Base-by-base conservation (phyloP, 2,113 vertebrate genomes). In the Proterorhinus semilunaris region DNA sequence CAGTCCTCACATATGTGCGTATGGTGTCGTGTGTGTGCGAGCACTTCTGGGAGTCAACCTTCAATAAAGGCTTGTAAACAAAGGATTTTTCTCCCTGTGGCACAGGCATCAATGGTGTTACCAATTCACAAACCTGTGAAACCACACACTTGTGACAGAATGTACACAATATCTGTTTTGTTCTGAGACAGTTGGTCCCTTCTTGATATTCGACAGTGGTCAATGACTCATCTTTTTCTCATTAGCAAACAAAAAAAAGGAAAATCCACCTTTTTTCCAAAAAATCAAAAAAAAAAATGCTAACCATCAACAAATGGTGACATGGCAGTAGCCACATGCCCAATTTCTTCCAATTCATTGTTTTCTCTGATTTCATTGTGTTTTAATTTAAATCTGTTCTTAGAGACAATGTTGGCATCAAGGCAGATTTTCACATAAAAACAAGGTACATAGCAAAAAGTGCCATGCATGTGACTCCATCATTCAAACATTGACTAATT, bases 61-160 rank as follows among this genome's bases (percentile, higher is more conserved):
- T 69, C 61, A 75, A 52, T 78, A 66, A 70, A 16, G 58, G 62
- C 53, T 65, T 27, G 75, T 84, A 80, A 80, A 86, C 74, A 82
- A 74, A 78, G 8, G 27, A 8, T 51, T 16, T 21, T 17, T 50
- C 42, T 49, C 9, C 65, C 59, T 10, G n/a, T 15, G 13, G 8
- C 8, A 15, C 11, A 49, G 45, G 65, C 44, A n/a, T 47, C 55
- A 36, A 43, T 36, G 9, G 16, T 59, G 61, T 53, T 59, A 64
- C 62, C 63, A 10, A 59, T 59, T 75, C n/a, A 0, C 13, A 67
- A 52, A 68, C 4, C 1, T 68, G 52, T 66, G 16, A 46, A 62
- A 54, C 50, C 6, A 10, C 13, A 68, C 0, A 0, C 7, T 71
- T 57, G 7, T 58, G 10, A 50, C 10, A 50, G 12, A 16, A 54